Conservation (phyloP, 1,140 invertebrate species). For the Mylabris phalerata region DNA sequence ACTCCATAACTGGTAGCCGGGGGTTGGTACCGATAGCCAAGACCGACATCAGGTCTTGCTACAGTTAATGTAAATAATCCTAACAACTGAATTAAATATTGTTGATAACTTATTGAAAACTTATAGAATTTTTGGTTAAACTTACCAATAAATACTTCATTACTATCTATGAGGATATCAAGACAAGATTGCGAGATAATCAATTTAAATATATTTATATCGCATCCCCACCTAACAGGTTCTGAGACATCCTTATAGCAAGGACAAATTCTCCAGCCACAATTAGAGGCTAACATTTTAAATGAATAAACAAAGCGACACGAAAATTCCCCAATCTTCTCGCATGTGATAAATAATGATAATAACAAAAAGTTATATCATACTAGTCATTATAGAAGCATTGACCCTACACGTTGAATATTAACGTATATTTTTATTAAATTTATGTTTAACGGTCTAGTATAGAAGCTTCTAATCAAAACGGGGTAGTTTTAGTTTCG, state of each 20-base stretch:
- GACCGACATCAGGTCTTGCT: background rate
- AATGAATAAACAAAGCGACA: conserved; percentile 5
- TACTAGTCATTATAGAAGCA: too few species aligned
- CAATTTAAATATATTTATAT: conserved; percentile 10
- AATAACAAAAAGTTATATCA: too few species aligned
- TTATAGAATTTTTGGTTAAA: background rate
- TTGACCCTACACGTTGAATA: too few species aligned
- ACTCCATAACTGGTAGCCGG: conserved; percentile 4
- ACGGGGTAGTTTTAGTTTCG: too few species aligned
- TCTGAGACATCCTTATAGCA: conserved; percentile 14
- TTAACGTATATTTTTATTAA: too few species aligned
- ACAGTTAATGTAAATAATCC: background rate
- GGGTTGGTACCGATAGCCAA: background rate
- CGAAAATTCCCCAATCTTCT: conserved; percentile 2
- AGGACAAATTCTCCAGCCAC: conserved; percentile 2
- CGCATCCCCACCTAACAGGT: conserved; percentile 1
- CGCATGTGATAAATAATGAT: too few species aligned
- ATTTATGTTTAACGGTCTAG: too few species aligned
- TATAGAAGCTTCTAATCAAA: too few species aligned
- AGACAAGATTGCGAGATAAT: too few species aligned
- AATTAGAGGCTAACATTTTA: conserved; percentile 6
- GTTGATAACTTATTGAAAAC: background rate
- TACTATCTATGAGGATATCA: background rate
- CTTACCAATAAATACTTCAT: conserved; percentile 7
- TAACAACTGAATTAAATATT: background rate